Base-by-base conservation (phyloP, 1,140 invertebrate species). In the Probaryconus sp. region DNA sequence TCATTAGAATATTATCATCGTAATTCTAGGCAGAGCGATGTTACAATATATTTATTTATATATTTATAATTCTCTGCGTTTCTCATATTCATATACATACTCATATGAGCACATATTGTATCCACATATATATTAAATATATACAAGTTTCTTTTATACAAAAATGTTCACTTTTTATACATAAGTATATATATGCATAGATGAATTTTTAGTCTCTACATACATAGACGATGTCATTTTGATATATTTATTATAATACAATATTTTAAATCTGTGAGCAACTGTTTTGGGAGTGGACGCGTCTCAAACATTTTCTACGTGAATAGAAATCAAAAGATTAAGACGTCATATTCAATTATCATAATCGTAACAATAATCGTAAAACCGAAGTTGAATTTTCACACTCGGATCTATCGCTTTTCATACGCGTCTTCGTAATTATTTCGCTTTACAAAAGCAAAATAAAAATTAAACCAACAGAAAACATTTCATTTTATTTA, bases 151-250 rank as follows among this genome's bases (percentile, higher is more conserved):
- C 71, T 81, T 82, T 84, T 83, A 82, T 83, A 83, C 79, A 84
- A 85, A 84, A 83, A 79, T 83, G 65, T 83, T 83, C 78, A 79
- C 65, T 74, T 79, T 73, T 85, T 79, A 75, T 82, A 82, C 81
- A 81, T 72, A 72, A 56, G 61, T 83, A 75, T 82, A 81, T 83
- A 80, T 75, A 69, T 33, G 45, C 56, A 65, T 69, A 65, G 50
- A 65, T 60, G 76, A 77, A 71, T 79, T 73, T 76, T 56, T 77
- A 70, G 53, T 68, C 42, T 45, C 60, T 79, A 79, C 74, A 63
- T 80, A 78, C 75, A 75, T 68, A 67, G 69, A 75, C 65, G 68
- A 69, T 78, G 56, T 77, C 61, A 51, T 45, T 77, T 68, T 65
- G 51, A 71, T 74, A 75, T 70, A 71, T 64, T 79, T 67, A 61